These are phyloP conservation scores for Lota lota DNA, from an alignment of 2,113 vertebrate species.

Conservation along the genomic window DNA sequence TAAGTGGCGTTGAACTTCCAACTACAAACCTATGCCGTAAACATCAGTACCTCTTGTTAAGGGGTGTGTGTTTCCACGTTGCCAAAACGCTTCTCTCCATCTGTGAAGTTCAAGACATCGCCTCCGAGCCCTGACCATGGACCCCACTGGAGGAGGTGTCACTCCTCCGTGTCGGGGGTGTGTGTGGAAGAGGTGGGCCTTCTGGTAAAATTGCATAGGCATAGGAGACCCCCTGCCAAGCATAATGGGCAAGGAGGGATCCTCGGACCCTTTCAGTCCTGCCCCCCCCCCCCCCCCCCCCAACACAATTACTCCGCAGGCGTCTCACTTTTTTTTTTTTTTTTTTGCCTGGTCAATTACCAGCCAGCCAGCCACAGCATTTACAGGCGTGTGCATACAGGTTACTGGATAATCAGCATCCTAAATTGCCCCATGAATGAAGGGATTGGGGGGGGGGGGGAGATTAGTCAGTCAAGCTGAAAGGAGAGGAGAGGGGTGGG, in stretches of 20 bases:
- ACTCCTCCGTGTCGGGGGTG: too few species aligned
- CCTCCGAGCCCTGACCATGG: too few species aligned
- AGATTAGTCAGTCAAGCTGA: conserved; percentile 71
- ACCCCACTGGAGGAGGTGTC: background rate
- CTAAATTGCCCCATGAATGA: conserved; percentile 59
- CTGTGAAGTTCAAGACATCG: too few species aligned
- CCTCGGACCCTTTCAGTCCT: conserved; percentile 66
- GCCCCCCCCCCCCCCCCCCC: conserved; percentile 50
- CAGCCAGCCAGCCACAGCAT: conserved; percentile 63
- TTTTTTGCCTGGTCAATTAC: conserved; percentile 73
- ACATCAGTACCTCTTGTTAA: too few species aligned
- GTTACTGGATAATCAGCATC: conserved; percentile 67
- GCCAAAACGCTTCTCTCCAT: too few species aligned
- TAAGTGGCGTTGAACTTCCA: too few species aligned
- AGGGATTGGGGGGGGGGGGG: conserved; percentile 63
- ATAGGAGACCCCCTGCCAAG: conserved; percentile 65
- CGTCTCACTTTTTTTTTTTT: conserved; percentile 41
- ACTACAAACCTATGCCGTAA: too few species aligned
- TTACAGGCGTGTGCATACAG: conserved; percentile 62
- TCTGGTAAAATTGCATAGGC: conserved; percentile 45
- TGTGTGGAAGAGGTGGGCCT: conserved; percentile 22
- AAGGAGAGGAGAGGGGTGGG: conserved; percentile 20
- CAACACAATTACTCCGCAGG: conserved; percentile 70
- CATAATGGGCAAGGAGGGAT: conserved; percentile 63
- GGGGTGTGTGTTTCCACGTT: too few species aligned